Percentiles rank a stretch among this genome's conserved stretches.
phyloP scores from a whole-genome alignment of 2,888 invertebrate species.

The Diaprepes abbreviatus region DNA sequence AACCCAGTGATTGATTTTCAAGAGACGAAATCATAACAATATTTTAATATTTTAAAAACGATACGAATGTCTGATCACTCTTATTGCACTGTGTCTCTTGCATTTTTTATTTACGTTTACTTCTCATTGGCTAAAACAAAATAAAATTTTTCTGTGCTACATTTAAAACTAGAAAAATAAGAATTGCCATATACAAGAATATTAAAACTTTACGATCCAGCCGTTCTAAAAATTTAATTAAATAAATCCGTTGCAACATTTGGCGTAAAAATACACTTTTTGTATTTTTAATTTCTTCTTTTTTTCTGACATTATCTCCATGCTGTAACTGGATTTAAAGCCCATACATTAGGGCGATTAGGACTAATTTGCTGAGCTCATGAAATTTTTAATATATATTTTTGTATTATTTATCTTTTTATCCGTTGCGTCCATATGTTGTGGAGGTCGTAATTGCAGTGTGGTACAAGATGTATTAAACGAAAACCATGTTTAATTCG shows the following conservation, averaged over 20 bases:
- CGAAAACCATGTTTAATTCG: background rate
- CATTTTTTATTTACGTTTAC: no score
- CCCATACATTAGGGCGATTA: conserved; percentile 1
- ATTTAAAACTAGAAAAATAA: conserved; percentile 7
- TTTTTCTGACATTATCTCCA: background rate
- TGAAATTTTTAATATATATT: conserved; percentile 19
- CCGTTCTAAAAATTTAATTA: conserved; percentile 14
- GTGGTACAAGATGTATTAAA: background rate
- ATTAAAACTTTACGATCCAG: conserved; percentile 9
- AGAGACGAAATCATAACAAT: no score
- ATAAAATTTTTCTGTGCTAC: no score
- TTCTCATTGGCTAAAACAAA: no score
- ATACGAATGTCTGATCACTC: no score
- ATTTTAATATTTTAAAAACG: no score
- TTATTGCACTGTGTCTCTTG: no score
- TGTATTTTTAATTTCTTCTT: background rate
- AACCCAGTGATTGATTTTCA: no score
- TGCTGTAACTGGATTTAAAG: conserved; percentile 1
- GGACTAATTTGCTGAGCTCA: conserved; percentile 11
- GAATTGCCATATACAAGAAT: background rate
- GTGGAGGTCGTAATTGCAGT: background rate
- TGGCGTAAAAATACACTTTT: conserved; percentile 5
- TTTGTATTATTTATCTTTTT: conserved; percentile 1
- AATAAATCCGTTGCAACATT: conserved; percentile 7
- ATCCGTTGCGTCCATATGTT: background rate